phyloP scores from a whole-genome alignment of 1,140 invertebrate species.

The Drosophila pandora region DNA sequence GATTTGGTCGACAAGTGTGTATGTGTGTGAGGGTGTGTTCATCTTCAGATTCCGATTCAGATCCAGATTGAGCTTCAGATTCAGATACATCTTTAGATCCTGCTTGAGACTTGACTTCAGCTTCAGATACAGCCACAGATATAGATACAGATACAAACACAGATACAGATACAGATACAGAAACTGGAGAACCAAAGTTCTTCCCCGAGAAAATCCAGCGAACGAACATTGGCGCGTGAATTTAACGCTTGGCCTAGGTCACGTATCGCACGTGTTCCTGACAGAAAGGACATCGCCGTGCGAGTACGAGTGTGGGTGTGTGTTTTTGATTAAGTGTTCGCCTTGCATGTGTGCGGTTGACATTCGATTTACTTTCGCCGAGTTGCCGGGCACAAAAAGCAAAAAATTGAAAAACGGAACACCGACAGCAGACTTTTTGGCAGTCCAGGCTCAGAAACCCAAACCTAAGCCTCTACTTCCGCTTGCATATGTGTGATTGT shows the following conservation, averaged over 20 bases:
- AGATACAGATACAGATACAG: conserved; percentile 3
- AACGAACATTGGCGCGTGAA: conserved; percentile 55
- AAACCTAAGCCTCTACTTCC: conserved; percentile 3
- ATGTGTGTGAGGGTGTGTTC: conserved; percentile 33
- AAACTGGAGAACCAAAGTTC: background rate
- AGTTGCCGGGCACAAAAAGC: conserved; percentile 28
- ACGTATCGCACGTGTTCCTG: conserved; percentile 63
- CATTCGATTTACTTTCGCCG: conserved; percentile 74
- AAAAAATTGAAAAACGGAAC: conserved; percentile 19
- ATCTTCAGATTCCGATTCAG: background rate
- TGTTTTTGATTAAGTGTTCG: conserved; percentile 55
- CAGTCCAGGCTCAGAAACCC: conserved; percentile 21
- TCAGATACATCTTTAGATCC: background rate
- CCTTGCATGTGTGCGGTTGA: conserved; percentile 57
- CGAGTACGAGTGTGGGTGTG: conserved; percentile 22
- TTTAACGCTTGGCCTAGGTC: conserved; percentile 76
- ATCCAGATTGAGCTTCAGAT: conserved; percentile 13
- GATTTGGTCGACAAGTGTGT: conserved; percentile 78
- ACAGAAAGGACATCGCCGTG: conserved; percentile 31
- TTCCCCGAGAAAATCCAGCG: background rate
- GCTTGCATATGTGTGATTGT: conserved; percentile 31
- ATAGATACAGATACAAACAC: conserved; percentile 11
- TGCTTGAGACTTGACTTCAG: background rate
- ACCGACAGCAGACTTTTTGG: conserved; percentile 67
- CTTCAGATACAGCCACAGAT: background rate